Base-by-base conservation (phyloP, 2,888 invertebrate genomes). In the Eustalomyia histrio region DNA sequence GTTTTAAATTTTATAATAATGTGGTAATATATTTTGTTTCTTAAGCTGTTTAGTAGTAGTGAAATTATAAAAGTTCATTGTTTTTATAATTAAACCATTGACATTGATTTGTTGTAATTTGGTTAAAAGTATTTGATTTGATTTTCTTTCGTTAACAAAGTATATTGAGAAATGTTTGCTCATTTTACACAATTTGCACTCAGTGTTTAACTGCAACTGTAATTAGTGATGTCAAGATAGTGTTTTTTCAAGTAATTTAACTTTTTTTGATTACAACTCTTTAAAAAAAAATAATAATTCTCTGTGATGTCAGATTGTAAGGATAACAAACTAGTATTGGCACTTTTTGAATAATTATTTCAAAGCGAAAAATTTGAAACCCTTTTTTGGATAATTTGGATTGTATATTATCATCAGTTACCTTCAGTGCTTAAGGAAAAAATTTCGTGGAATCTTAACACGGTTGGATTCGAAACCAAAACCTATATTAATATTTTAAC, bases 61-160 rank as follows among this genome's bases (percentile, higher is more conserved):
- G 53, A 7, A 69, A 57, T 24, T 64, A 57, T 18, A 14, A 60
- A 69, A 73, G 69, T 60, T 71, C 57, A 81, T 61, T 73, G 68
- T 52, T 58, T 72, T 57, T 35, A 29, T 18, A 80, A 72, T 72
- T 63, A 68, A 69, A 57, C 52, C 61, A 57, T 65, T 81, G 81
- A 52, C 81, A 78, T 78, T 81, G 74, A 74, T 78, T 75, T 78
- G 67, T 21, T 65, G 58, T 63, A 63, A 63, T 63, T 12, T 47
- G 63, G n/a, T 60, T 57, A 57, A 21, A 53, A 47, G 8, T 61
- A 67, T 61, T 50, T 55, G 43, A 17, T 43, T 47, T 61, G 10
- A 29, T 52, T 39, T 64, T 35, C 17, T 60, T 33, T 43, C n/a
- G 6, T 47, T 6, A 35, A 35, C 35, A 35, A 35, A 35, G 10